Evolutionary conservation across 2,888 invertebrate genomes (phyloP).

Genomic region (Liopterus haemorrhoidalis): DNA sequence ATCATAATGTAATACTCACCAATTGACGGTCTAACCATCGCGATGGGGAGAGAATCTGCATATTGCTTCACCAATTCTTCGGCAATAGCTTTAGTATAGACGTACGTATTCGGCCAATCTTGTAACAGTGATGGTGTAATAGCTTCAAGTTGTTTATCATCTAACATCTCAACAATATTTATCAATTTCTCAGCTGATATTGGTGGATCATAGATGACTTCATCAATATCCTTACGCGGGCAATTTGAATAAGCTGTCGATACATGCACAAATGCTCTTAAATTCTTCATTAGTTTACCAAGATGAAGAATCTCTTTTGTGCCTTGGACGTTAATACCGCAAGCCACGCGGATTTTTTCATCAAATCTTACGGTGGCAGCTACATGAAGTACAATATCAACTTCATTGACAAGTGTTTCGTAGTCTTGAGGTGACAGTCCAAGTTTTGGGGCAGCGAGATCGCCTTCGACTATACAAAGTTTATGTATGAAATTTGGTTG

Average conservation of each 20-base stretch:
- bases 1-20: conserved; percentile 37
- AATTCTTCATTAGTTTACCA: conserved; percentile 28
- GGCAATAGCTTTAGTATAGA: conserved; percentile 65
- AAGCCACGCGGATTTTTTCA: conserved; percentile 47
- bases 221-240: conserved; percentile 33
- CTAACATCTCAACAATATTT: conserved; percentile 36
- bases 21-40: conserved; percentile 64
- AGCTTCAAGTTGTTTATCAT: conserved; percentile 42
- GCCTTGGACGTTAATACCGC: conserved; percentile 48
- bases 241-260: conserved; percentile 38
- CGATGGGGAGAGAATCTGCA: conserved; percentile 53
- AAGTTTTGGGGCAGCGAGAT: conserved; percentile 42
- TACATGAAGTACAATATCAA: conserved; percentile 49
- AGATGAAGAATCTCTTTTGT: conserved; percentile 42
- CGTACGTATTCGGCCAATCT: conserved; percentile 66
- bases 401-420: conserved; percentile 32
- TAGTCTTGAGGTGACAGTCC: conserved; percentile 46
- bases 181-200: conserved; percentile 46
- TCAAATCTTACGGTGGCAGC: conserved; percentile 53
- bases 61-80: conserved; percentile 57
- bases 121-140: conserved; percentile 44
- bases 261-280: conserved; percentile 35
- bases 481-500: conserved; percentile 47
- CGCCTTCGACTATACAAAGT: conserved; percentile 47
- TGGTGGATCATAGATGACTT: conserved; percentile 47